These are phyloP conservation scores for Monopis laevigella DNA, from an alignment of 2,888 invertebrate species.

Conservation along the genomic window DNA sequence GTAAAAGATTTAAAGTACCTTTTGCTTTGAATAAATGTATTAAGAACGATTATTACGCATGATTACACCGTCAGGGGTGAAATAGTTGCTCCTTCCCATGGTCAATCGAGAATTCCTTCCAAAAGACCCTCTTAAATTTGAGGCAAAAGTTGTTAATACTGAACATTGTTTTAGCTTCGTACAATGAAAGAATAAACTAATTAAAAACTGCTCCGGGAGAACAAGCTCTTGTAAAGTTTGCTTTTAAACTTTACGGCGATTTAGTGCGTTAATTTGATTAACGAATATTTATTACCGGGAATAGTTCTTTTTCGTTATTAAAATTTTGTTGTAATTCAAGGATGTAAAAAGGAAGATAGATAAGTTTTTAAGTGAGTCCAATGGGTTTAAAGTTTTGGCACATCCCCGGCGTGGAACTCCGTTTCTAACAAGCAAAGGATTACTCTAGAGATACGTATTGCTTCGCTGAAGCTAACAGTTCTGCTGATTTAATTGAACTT, in stretches of 20 bases:
- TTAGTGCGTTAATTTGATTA: constrained; percentile 10
- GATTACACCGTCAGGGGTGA: constrained; percentile 2
- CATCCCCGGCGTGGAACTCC: no score
- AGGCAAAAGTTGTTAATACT: constrained; percentile 6
- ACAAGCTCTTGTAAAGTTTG: constrained; percentile 7
- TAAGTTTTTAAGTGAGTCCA: no score
- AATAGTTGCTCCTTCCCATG: constrained; percentile 8
- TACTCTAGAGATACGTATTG: neutral
- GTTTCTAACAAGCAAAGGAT: neutral
- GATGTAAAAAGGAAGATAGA: no score
- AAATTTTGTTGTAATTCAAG: no score
- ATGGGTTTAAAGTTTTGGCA: no score
- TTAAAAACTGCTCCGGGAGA: constrained; percentile 31
- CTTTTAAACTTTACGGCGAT: constrained; percentile 8
- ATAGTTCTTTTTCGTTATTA: no score
- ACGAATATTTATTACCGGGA: constrained; percentile 7
- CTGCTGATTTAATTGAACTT: constrained; percentile 41
- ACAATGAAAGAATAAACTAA: constrained; percentile 37
- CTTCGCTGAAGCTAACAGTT: constrained; percentile 3
- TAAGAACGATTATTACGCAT: neutral
- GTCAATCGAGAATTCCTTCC: constrained; percentile 5
- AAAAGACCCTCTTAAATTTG: neutral
- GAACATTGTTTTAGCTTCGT: constrained; percentile 11
- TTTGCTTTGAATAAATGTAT: no score
- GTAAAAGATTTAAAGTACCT: no score